Base-by-base conservation (phyloP, 2,113 vertebrate genomes). In the Phaethornis superciliosus region DNA sequence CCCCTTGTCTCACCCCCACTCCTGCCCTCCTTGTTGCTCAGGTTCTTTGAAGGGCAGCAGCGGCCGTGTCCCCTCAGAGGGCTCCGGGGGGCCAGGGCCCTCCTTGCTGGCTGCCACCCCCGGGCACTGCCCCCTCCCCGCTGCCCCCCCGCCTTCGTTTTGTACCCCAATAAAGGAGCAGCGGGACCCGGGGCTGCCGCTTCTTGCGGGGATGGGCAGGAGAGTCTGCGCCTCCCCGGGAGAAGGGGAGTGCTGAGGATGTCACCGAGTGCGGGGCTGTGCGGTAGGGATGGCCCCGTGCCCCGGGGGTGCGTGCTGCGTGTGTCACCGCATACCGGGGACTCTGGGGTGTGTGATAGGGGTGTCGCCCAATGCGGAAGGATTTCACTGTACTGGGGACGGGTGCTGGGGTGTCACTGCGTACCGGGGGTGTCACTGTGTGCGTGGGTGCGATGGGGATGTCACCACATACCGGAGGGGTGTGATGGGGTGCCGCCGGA, bases 151-250 rank as follows among this genome's bases (percentile, higher is more conserved):
- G 68, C 89, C 79, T 35, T 65, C 6, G 7, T 92, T 92, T 92
- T 92, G 69, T 92, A 92, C 82, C 63, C 80, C 74, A 95, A 90
- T 94, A 94, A 94, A 95, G 68, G 89, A 87, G 82, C 89, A 90
- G 82, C 64, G 69, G 12, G 15, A 44, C 44, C 21, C 22, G 4
- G 8, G 20, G 22, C 37, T 23, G 24, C 42, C 7, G 18, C 52
- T 10, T 22, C 22, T 7, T 23, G 20, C 11, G 20, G 47, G 47
- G 47, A 49, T 23, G 47, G 47, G 21, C 21, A 49, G 47, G 47
- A 21, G 47, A 49, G 9, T 6, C 51, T 52, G 51, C 12, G 24
- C 23, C 49, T 51, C 49, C 12, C 22, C 23, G 49, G 23, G 49
- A 12, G 49, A 20, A 23, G 49, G 49, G 49, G 22, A 37, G 46